phyloP scores from a whole-genome alignment of 2,113 vertebrate genomes.

The Galemys pyrenaicus region DNA sequence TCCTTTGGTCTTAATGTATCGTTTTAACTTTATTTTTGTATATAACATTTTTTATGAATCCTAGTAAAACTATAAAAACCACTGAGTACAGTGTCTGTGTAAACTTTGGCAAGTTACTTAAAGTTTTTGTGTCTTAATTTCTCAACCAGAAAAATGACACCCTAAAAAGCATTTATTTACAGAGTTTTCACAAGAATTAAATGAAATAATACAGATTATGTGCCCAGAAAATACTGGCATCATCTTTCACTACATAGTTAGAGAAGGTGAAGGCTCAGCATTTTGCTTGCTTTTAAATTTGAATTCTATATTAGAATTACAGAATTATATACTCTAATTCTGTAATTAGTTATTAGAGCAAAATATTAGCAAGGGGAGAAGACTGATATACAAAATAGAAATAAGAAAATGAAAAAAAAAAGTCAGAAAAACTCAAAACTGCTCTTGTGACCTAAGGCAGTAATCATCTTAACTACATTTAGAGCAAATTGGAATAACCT shows the following conservation, averaged over 20 bases:
- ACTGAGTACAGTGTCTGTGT: not conserved
- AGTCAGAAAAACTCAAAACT: not conserved
- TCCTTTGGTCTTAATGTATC: not conserved
- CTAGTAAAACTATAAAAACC: not conserved
- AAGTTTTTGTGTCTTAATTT: not conserved
- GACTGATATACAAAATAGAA: not conserved
- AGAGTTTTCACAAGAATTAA: not conserved
- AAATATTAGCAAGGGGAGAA: not conserved
- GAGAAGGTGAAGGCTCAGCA: not conserved
- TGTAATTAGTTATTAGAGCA: not conserved
- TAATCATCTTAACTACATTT: not conserved
- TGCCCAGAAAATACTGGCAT: not conserved
- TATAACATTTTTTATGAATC: not conserved
- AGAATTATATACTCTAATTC: too few species aligned
- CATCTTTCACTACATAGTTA: not conserved
- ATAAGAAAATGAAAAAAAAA: not conserved
- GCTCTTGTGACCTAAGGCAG: not conserved
- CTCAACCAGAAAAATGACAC: not conserved
- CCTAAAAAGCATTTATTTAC: not conserved
- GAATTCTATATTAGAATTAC: not conserved
- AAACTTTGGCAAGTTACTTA: not conserved
- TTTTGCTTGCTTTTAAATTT: slow-evolving; percentile 31
- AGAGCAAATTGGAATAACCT: not conserved
- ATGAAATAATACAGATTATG: not conserved
- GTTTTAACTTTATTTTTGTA: not conserved